A percentile compares a stretch with the other conserved stretches of the same genome.
phyloP scores from a whole-genome alignment of 2,113 vertebrate genomes.

The Plecotus auritus region DNA sequence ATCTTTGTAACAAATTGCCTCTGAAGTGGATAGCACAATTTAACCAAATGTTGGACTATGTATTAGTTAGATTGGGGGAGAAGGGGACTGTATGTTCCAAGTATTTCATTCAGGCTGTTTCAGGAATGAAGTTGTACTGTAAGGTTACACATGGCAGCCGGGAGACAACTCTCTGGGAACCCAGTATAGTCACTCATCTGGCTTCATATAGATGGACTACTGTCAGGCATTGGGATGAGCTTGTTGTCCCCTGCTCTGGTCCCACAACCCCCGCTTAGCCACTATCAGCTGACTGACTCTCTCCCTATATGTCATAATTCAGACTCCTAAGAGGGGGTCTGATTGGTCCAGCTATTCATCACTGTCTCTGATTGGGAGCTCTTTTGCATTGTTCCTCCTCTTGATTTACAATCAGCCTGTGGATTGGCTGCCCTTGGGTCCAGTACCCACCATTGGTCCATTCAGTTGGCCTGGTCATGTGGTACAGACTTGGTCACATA shows the following conservation, averaged over 20 bases:
- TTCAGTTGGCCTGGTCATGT: neutral
- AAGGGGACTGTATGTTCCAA: neutral
- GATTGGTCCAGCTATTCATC: neutral
- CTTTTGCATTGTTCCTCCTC: neutral
- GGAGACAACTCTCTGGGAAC: neutral
- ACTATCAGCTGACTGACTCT: neutral
- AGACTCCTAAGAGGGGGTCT: neutral
- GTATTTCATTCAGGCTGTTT: neutral
- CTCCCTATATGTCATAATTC: neutral
- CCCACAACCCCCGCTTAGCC: neutral
- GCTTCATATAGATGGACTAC: neutral
- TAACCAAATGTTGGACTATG: neutral
- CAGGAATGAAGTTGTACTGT: neutral
- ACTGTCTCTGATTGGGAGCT: neutral
- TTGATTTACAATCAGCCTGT: neutral
- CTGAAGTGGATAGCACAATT: neutral
- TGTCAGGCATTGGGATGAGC: too few species aligned
- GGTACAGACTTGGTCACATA: neutral
- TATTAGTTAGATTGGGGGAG: neutral
- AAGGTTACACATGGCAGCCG: neutral
- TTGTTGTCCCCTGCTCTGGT: neutral
- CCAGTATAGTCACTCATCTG: neutral
- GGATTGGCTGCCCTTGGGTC: neutral
- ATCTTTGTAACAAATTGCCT: neutral
- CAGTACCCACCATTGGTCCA: rapidly evolving